Evolutionary conservation across 2,797 vertebrate genomes (phyloP).

Genomic region (Malurus leucopterus): DNA sequence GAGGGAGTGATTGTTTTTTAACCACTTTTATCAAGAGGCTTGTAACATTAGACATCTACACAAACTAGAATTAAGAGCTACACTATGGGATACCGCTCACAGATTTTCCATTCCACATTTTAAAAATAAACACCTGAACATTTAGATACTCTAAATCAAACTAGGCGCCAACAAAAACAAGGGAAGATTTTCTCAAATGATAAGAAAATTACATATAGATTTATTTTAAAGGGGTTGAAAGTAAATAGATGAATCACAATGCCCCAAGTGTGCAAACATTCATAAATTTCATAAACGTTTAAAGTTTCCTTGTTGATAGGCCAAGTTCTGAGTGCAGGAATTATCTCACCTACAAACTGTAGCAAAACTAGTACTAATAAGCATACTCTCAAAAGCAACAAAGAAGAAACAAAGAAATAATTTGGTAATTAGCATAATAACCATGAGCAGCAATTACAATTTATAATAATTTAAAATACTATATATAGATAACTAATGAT

Average conservation of each 20-base stretch:
- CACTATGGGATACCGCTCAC: accelerated
- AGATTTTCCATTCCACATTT: background rate
- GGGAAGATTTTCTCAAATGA: background rate
- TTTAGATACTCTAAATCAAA: background rate
- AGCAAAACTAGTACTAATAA: background rate
- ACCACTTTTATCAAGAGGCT: background rate
- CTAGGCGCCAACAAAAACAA: background rate
- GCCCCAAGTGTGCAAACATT: background rate
- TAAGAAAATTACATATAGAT: background rate
- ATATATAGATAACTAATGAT: background rate
- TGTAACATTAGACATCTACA: background rate
- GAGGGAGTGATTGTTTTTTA: background rate
- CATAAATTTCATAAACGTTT: background rate
- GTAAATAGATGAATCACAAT: background rate
- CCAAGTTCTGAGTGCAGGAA: background rate
- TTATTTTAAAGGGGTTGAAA: background rate
- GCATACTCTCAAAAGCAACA: background rate
- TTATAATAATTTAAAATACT: background rate
- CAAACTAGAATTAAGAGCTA: background rate
- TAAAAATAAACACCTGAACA: background rate
- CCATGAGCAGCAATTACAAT: background rate
- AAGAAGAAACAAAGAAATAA: background rate
- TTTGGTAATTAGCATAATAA: background rate
- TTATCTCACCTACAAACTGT: background rate
- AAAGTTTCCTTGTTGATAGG: background rate